Evolutionary conservation across 1,140 invertebrate genomes (phyloP), one percentile per base, ranked within the genome.

Genomic region (Panonychus citri): DNA sequence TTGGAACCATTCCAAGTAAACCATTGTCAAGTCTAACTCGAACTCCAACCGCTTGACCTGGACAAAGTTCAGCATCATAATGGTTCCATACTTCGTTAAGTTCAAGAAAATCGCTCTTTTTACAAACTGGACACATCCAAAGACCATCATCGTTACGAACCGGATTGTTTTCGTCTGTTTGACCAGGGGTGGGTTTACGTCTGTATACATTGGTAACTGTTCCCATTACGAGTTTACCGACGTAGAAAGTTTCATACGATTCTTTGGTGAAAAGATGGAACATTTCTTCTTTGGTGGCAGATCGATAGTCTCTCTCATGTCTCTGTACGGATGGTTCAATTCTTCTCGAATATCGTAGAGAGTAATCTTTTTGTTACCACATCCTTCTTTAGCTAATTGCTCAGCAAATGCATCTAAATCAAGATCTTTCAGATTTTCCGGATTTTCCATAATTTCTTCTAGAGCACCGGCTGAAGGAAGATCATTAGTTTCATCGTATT

Each of bases 331-430:
- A 64, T 83, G 80, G 69, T 90, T 94, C 59, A 99, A 72, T 73
- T 99, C 95, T 0, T 85, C 85, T 59, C 91, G 73, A 55, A 99
- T 98, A 66, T 98, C 94, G 65, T 98, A 97, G 28, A 99, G 68
- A 0, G 93, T 98, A 17, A 94, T 91, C 63, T 83, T 87, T 66
- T 97, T 97, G 66, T 96, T 91, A 10, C 94, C 94, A 66, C 90
- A 93, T 5, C 85, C 81, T 73, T 95, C 91, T 60, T 90, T 75
- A 13, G 54, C 66, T 51, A 99, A 72, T 72, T 99, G 94, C 62
- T 93, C 87, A 13, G 93, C 93, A 69, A 99, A 99, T 0, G 94
- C 94, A 70, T 98, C 93, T 30, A 99, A 72, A 77, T 99, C 94
- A 7, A 99, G 72, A 70, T 98, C 94, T 68, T 93, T 93, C 0